phyloP scores from a whole-genome alignment of 2,113 vertebrate species.

The Clarias gariepinus region DNA sequence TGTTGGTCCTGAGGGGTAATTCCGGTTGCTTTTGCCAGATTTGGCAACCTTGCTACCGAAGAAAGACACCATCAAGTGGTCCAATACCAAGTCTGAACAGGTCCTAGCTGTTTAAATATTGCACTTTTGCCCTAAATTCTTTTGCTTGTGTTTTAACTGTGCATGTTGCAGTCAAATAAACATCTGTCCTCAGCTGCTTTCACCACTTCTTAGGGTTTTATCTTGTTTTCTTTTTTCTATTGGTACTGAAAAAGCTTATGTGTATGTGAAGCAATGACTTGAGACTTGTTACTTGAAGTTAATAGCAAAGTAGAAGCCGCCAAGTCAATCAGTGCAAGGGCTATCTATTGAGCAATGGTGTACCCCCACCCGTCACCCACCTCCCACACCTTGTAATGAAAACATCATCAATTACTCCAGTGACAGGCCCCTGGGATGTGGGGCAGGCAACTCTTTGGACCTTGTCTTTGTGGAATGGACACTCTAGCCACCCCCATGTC shows the following conservation, averaged over 20 bases:
- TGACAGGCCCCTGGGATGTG: constrained; percentile 80
- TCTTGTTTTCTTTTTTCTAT: constrained; percentile 34
- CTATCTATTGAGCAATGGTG: constrained; percentile 68
- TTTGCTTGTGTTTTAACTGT: background rate
- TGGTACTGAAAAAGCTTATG: constrained; percentile 6
- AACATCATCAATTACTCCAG: constrained; percentile 90
- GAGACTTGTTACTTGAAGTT: constrained; percentile 71
- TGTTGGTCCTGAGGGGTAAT: background rate
- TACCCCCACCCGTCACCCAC: constrained; percentile 56
- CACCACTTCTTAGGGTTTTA: constrained; percentile 20
- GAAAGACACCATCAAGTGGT: background rate
- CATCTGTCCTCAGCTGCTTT: constrained; percentile 57
- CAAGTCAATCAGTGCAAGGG: constrained; percentile 77
- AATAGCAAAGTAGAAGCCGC: constrained; percentile 77
- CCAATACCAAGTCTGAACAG: constrained; percentile 4
- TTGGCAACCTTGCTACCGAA: background rate
- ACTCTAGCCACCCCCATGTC: constrained; percentile 49
- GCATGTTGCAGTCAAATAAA: constrained; percentile 24
- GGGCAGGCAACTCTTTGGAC: constrained; percentile 77
- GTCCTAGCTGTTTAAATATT: background rate
- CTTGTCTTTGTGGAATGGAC: constrained; percentile 79
- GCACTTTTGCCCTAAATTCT: background rate
- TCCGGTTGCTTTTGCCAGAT: background rate
- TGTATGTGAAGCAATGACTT: constrained; percentile 65
- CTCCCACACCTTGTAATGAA: constrained; percentile 88